Evolutionary conservation across 2,888 invertebrate genomes (phyloP), one percentile per base, ranked within the genome.

Genomic region (Linnaemya tessellans): DNA sequence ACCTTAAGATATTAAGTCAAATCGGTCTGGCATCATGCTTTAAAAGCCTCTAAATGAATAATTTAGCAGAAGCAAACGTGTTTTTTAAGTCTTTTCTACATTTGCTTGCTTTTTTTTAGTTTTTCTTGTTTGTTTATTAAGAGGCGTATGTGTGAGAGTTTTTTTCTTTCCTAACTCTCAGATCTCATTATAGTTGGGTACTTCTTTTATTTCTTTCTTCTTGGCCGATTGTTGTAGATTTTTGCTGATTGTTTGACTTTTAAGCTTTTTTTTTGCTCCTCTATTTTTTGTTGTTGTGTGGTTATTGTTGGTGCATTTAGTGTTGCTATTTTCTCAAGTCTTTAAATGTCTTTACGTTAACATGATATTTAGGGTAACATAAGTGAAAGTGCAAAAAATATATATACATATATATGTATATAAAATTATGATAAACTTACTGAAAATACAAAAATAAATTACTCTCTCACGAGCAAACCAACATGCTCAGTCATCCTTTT

Each of bases 381-480:
- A 89, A 89, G 90, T 90, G 90, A 90, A 90, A 90, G 90, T 90
- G 89, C 86, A 88, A 87, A 88, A 79, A n/a, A n/a, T n/a, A 30
- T 30, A 30, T 30, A 30, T 30, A 30, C 2, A 30, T n/a, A n/a
- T n/a, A n/a, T n/a, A n/a, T n/a, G 5, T 84, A 87, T 18, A 62
- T 41, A 64, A 41, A 58, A 60, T 11, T 79, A 65, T 78, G 60
- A 54, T 80, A 75, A 64, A 67, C 74, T 79, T 75, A 80, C n/a
- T 41, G 56, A 64, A 41, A 38, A 64, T 25, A 30, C 30, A 58
- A 49, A 20, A 77, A 35, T 22, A 30, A 62, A 62, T 65, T 0
- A 43, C n/a, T 77, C 68, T 78, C 46, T 38, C 51, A 30, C 68
- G 35, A 35, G 20, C 18, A 51, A 51, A 51, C 13, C 8, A 51